Percentiles rank a stretch among this genome's conserved stretches.
Evolutionary conservation across 1,140 invertebrate genomes (phyloP).

Genomic region (Orchestia grillus): DNA sequence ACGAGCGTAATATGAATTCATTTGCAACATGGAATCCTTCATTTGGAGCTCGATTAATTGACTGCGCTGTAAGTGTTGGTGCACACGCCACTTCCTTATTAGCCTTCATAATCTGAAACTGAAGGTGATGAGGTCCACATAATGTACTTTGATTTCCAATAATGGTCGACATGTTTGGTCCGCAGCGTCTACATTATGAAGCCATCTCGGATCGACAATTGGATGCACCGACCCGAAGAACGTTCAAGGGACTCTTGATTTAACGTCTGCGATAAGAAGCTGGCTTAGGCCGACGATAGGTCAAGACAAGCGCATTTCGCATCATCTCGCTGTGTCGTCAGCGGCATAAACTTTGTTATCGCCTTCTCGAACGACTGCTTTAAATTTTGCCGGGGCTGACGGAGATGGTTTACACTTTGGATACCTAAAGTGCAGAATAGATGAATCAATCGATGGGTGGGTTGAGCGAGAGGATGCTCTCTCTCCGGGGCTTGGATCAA

Average conservation of each 20-base stretch:
- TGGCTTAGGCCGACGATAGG: not conserved
- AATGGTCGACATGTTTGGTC: conserved; percentile 30
- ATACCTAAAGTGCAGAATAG: conserved; percentile 50
- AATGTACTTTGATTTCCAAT: conserved; percentile 49
- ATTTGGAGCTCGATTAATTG: not conserved
- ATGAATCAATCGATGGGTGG: conserved; percentile 44
- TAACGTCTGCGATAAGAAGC: conserved; percentile 25
- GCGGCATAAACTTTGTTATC: conserved; percentile 35
- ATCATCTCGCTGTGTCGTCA: not conserved
- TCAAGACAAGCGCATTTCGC: conserved; percentile 15
- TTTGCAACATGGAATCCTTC: not conserved
- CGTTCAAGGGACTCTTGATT: conserved; percentile 11
- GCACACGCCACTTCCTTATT: conserved; percentile 8
- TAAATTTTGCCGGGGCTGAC: conserved; percentile 23
- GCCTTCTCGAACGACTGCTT: conserved; percentile 41
- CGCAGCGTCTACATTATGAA: conserved; percentile 45
- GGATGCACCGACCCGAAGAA: not conserved
- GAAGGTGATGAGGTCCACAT: not conserved
- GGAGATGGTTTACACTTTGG: conserved; percentile 50
- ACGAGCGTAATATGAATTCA: not conserved
- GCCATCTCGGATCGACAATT: conserved; percentile 40
- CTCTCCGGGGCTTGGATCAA: conserved; percentile 36
- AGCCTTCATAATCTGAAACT: not conserved
- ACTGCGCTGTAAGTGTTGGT: not conserved
- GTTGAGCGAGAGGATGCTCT: conserved; percentile 11